phyloP scores from a whole-genome alignment of 2,888 invertebrate genomes.

The Phasia obesa region DNA sequence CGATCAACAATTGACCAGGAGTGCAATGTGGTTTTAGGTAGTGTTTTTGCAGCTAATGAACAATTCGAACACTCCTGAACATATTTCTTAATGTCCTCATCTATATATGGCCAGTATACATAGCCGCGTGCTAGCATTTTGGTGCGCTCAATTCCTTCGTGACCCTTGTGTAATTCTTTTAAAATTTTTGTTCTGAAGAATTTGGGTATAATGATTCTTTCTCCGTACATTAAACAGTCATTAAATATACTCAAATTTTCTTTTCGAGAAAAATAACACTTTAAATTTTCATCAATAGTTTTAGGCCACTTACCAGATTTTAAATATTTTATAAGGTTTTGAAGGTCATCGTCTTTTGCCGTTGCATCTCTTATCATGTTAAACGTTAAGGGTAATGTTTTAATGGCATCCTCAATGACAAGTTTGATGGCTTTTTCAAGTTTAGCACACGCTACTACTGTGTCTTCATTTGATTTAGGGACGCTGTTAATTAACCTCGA shows the following conservation, averaged over 20 bases:
- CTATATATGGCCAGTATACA: constrained; percentile 22
- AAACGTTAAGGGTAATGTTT: background rate
- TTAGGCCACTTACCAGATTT: constrained; percentile 54
- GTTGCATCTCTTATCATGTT: background rate
- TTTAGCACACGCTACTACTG: constrained; percentile 23
- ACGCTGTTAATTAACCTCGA: constrained; percentile 11
- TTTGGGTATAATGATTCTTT: constrained; percentile 17
- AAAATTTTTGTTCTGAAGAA: constrained; percentile 7
- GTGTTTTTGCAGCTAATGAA: background rate
- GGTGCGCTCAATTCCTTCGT: background rate
- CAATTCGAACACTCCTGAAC: background rate
- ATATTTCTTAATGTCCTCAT: constrained; percentile 5
- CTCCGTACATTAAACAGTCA: constrained; percentile 36
- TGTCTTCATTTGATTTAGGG: constrained; percentile 27
- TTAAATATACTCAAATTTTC: background rate
- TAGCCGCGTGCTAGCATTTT: constrained; percentile 31
- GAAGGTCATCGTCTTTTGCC: background rate
- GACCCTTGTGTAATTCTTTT: constrained; percentile 2
- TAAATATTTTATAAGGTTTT: background rate
- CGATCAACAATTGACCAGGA: background rate
- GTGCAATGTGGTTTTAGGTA: background rate
- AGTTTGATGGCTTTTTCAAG: constrained; percentile 12
- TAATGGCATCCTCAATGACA: background rate
- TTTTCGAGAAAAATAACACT: constrained; percentile 4
- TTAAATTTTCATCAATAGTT: background rate